Evolutionary conservation across 2,797 vertebrate genomes (phyloP).

Genomic region (Sphenopsis melanotis): DNA sequence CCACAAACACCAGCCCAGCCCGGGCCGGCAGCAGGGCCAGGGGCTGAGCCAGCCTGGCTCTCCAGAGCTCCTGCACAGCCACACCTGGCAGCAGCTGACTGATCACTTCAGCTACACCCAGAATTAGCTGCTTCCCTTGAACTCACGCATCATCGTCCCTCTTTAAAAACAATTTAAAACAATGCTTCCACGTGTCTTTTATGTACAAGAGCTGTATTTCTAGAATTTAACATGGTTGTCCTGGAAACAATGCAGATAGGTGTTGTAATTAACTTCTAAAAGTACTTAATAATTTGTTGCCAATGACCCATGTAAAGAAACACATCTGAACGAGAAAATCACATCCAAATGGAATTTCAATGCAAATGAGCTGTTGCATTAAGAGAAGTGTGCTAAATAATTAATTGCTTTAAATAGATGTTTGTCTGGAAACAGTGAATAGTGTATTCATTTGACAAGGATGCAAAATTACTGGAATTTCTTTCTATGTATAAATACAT

Average conservation of each 20-base stretch:
- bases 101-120: rapidly evolving
- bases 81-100: not conserved
- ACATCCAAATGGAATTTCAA: not conserved
- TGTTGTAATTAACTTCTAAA: not conserved
- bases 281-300: not conserved
- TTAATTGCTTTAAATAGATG: constrained; percentile 34
- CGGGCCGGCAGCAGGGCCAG: not conserved
- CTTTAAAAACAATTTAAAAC: not conserved
- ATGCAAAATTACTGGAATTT: constrained; percentile 6
- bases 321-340: not conserved
- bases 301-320: not conserved
- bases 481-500: not conserved
- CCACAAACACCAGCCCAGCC: not conserved
- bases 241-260: not conserved
- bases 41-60: not conserved
- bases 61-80: not conserved
- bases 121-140: not conserved
- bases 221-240: not conserved
- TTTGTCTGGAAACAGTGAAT: constrained; percentile 39
- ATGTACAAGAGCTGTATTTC: not conserved
- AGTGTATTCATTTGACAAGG: not conserved
- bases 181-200: not conserved
- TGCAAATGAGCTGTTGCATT: constrained; percentile 17
- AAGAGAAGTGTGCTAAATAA: constrained; percentile 8
- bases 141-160: not conserved